Evolutionary conservation across 2,888 invertebrate species (phyloP), one percentile per base, ranked within the genome.

Genomic region (Drosophila falleni): DNA sequence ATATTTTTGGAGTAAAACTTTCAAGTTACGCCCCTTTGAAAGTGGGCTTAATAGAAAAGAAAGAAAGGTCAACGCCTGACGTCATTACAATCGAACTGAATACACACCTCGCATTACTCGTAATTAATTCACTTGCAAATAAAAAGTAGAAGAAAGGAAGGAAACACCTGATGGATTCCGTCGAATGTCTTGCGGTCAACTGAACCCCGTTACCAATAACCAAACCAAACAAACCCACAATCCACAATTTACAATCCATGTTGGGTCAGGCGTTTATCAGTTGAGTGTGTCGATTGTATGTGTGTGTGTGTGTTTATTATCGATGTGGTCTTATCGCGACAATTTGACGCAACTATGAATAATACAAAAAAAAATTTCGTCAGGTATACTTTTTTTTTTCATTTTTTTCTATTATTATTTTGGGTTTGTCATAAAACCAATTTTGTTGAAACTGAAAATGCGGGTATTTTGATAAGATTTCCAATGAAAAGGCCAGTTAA

Each of bases 121-220:
- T 75, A 58, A 75, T 59, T 66, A 61, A 81, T 62, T 69, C 49
- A 72, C 23, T 6, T 56, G 63, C 41, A 19, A 42, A 63, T 31
- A 23, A 26, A 19, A 5, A 19, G 5, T 13, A n/a, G 10, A 29
- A 51, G 19, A 19, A 19, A 19, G 35, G 26, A n/a, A 15, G 15
- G 13, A 42, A 53, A 61, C 78, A 83, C 73, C 73, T 78, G 71
- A 81, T 62, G 65, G 41, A 66, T 61, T 61, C 76, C 73, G 15
- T 19, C 46, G 37, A 60, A 16, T 39, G 13, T 29, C 19, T 19
- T 5, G 31, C 44, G 44, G 23, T 56, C 44, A 56, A 44, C 15
- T 55, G 44, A 55, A 33, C 55, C 23, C 15, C 33, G 39, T 16
- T 29, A 1, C 26, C 26, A 54, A 41, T 41, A 31, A 54, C 4